A percentile compares a stretch with the other conserved stretches of the same genome.
phyloP scores from a whole-genome alignment of 1,140 invertebrate genomes.

The Copidosoma floridanum region DNA sequence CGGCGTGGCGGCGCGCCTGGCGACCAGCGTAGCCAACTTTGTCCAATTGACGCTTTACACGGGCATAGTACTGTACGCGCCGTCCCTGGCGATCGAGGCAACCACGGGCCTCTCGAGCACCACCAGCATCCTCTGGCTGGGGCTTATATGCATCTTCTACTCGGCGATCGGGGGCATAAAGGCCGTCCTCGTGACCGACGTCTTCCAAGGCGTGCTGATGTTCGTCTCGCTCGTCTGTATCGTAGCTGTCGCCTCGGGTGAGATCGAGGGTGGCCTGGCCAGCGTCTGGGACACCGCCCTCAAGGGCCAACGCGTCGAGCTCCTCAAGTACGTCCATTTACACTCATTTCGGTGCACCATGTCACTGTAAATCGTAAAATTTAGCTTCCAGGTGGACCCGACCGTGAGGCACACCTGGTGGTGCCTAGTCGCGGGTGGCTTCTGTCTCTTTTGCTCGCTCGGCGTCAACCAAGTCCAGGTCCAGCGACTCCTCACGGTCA shows the following conservation, averaged over 20 bases:
- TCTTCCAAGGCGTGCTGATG: constrained; percentile 80
- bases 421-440: constrained; percentile 69
- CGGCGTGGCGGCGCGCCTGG: constrained; percentile 65
- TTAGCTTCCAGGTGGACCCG: constrained; percentile 62
- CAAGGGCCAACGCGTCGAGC: constrained; percentile 50
- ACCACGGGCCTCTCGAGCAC: constrained; percentile 77
- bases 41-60: constrained; percentile 86
- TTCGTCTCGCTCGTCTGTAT: constrained; percentile 59
- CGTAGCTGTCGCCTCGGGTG: constrained; percentile 57
- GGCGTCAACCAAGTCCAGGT: constrained; percentile 74
- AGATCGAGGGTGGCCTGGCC: constrained; percentile 64
- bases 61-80: constrained; percentile 90
- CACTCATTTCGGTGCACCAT: neutral
- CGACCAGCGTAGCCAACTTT: constrained; percentile 75
- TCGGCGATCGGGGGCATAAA: constrained; percentile 88
- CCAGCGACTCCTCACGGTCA: constrained; percentile 49
- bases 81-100: constrained; percentile 86
- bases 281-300: constrained; percentile 67
- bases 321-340: constrained; percentile 41
- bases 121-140: constrained; percentile 77
- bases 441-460: constrained; percentile 70
- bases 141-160: constrained; percentile 82
- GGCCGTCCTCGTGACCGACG: constrained; percentile 83
- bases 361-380: neutral
- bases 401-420: constrained; percentile 74